A percentile compares a stretch with the other conserved stretches of the same genome.
These are phyloP conservation scores for Dolichallabes microphthalmus DNA, from an alignment of 2,113 vertebrate species.

Conservation along the genomic window DNA sequence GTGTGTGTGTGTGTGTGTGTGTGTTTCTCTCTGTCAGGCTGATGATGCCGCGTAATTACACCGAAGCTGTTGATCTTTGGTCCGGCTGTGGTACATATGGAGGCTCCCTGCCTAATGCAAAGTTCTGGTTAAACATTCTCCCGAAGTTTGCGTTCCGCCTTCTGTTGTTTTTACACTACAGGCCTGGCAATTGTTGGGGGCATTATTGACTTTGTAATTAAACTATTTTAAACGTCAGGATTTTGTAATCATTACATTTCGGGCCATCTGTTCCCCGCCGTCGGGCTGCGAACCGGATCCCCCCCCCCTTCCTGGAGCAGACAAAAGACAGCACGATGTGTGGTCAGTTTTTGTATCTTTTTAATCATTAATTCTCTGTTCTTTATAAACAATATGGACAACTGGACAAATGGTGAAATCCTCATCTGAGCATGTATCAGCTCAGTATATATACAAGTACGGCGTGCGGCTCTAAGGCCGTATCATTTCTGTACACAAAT, in stretches of 20 bases:
- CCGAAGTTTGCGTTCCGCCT: slow-evolving; percentile 89
- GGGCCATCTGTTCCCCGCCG: slow-evolving; percentile 90
- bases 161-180: slow-evolving; percentile 98
- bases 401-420: slow-evolving; percentile 31
- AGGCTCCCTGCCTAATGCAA: slow-evolving; percentile 80
- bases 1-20: neutral
- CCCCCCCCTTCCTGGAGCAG: slow-evolving; percentile 47
- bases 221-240: slow-evolving; percentile 97
- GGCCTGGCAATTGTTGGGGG: slow-evolving; percentile 85
- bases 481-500: slow-evolving; percentile 54
- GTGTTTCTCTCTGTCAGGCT: slow-evolving; percentile 1
- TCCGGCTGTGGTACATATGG: slow-evolving; percentile 73
- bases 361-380: slow-evolving; percentile 46
- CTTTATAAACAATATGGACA: slow-evolving; percentile 42
- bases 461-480: slow-evolving; percentile 13
- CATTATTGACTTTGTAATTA: slow-evolving; percentile 99
- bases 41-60: slow-evolving; percentile 45
- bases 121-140: slow-evolving; percentile 99
- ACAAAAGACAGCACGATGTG: slow-evolving; percentile 64
- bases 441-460: slow-evolving; percentile 41
- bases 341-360: slow-evolving; percentile 30
- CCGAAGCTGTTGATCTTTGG: slow-evolving; percentile 69
- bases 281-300: slow-evolving; percentile 63
- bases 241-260: slow-evolving; percentile 96
- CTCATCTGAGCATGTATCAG: slow-evolving; percentile 18